phyloP scores from a whole-genome alignment of 2,113 vertebrate genomes.

The Amazona guildingii region DNA sequence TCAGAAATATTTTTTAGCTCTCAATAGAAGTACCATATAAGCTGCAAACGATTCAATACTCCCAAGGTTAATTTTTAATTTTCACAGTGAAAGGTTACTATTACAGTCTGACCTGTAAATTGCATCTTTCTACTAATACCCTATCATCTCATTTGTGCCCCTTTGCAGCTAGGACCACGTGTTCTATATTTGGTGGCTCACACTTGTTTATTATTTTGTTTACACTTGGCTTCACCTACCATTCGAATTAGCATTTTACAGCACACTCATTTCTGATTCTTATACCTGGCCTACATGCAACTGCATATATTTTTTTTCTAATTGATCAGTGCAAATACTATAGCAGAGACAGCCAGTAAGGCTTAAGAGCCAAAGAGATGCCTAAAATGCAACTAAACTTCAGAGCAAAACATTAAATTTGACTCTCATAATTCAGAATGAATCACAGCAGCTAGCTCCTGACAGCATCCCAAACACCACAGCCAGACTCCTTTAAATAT shows the following conservation, averaged over 20 bases:
- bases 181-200: constrained; percentile 82
- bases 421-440: background rate
- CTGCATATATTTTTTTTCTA: background rate
- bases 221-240: constrained; percentile 77
- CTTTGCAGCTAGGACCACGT: constrained; percentile 74
- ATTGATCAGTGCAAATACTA: background rate
- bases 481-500: background rate
- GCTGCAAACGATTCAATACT: constrained; percentile 76
- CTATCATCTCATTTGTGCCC: constrained; percentile 82
- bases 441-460: background rate
- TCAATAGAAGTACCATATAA: constrained; percentile 48
- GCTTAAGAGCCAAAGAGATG: background rate
- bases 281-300: constrained; percentile 67
- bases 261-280: constrained; percentile 27
- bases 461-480: background rate
- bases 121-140: constrained; percentile 81
- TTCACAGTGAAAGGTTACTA: constrained; percentile 81
- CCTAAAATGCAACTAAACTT: background rate
- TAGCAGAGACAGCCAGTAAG: background rate
- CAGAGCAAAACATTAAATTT: background rate
- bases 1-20: background rate
- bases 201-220: constrained; percentile 87
- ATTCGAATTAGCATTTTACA: constrained; percentile 73
- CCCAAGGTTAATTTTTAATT: constrained; percentile 87
- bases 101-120: constrained; percentile 88